Evolutionary conservation across 2,113 vertebrate genomes (phyloP), one percentile per base, ranked within the genome.

Genomic region (Ceratotherium simum): DNA sequence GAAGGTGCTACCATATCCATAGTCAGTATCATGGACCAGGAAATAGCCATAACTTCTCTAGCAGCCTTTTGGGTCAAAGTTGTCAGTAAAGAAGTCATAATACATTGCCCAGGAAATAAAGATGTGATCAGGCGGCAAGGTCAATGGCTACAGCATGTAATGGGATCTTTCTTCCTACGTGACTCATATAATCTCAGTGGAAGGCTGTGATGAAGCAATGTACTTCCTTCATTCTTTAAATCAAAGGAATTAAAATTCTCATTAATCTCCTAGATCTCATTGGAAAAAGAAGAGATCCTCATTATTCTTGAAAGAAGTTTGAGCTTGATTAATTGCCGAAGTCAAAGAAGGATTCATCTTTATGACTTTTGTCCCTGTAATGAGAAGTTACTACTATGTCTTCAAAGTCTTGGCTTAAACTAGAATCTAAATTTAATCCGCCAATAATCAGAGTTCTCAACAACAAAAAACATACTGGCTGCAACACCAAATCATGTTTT

Each of bases 391-490:
- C 73, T 36, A 8, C 23, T 39, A 6, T 78, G 21, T 90, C 82
- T 93, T 93, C 92, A 96, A 96, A 92, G 82, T 73, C 82, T 81
- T 48, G 27, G 25, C 13, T 90, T 91, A 92, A 96, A 89, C 21
- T 29, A 21, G 90, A 90, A 87, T 90, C 70, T 65, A 82, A 23
- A 81, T 86, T 60, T 48, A 72, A 60, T 91, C 54, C 67, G 89
- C 67, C 92, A 96, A 76, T 89, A 86, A 92, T 82, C 54, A 89
- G 72, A 89, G 36, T 67, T 73, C 82, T 70, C 65, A 65, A 78
- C 31, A 96, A 64, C 64, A 96, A 56, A 42, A 81, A 91, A 1
- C 1, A 29, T 27, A 29, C 60, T 48, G 65, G 11, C 56, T 81
- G 36, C 60, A 62, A 87, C 21, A 84, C 23, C 65, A 78, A 90